phyloP scores from a whole-genome alignment of 2,888 invertebrate species.

The Malachius bipustulatus region DNA sequence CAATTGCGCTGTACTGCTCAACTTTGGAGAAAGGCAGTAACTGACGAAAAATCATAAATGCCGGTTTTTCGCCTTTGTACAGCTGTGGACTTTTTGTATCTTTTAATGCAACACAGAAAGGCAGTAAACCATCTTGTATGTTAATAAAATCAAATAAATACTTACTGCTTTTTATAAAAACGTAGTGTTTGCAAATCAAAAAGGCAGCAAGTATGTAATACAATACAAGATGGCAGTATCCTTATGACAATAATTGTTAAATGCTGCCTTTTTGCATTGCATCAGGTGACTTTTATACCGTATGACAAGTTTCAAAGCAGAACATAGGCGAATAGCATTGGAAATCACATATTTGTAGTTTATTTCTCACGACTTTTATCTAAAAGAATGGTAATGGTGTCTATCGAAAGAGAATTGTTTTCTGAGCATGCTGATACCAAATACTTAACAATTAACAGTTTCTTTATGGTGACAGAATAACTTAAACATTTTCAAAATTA shows the following conservation, averaged over 20 bases:
- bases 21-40: slow-evolving; percentile 7
- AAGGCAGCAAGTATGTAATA: slow-evolving; percentile 3
- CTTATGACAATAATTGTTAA: slow-evolving; percentile 1
- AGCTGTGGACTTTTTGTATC: not conserved
- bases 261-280: slow-evolving; percentile 6
- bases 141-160: not conserved
- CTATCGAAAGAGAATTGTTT: no score
- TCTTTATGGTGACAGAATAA: no score
- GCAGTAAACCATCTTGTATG: not conserved
- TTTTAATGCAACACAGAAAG: not conserved
- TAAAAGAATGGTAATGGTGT: no score
- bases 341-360: no score
- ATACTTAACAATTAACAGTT: no score
- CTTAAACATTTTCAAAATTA: no score
- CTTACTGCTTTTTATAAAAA: slow-evolving; percentile 4
- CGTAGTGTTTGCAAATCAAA: slow-evolving; percentile 4
- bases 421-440: no score
- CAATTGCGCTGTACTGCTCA: no score
- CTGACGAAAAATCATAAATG: slow-evolving; percentile 4
- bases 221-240: slow-evolving; percentile 5
- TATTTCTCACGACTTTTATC: no score
- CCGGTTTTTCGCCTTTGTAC: not conserved
- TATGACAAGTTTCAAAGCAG: no score
- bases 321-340: no score
- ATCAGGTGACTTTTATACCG: slow-evolving; percentile 5